phyloP scores from a whole-genome alignment of 2,113 vertebrate species.

The Amphilophus citrinellus region DNA sequence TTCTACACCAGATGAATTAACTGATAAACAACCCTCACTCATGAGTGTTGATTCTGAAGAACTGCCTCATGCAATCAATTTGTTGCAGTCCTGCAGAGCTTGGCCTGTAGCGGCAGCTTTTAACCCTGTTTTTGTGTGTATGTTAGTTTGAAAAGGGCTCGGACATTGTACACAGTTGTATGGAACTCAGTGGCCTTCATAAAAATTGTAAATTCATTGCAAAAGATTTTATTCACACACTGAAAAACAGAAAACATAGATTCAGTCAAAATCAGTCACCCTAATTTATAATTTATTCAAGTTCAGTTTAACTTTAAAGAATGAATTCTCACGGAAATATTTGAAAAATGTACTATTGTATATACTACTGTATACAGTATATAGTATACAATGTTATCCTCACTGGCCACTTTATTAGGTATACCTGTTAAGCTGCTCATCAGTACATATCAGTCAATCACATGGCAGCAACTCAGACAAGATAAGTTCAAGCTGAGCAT shows the following conservation, averaged over 20 bases:
- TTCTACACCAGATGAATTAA: neutral
- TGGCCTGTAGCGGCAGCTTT: neutral
- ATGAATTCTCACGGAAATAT: neutral
- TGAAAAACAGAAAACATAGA: too few relatives aligned
- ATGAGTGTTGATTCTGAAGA: neutral
- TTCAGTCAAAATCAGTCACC: too few relatives aligned
- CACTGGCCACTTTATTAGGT: neutral
- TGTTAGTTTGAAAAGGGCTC: neutral
- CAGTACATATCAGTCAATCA: neutral
- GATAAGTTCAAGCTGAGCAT: too few relatives aligned
- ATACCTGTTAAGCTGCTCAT: neutral
- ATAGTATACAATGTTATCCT: too few relatives aligned
- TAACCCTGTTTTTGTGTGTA: neutral
- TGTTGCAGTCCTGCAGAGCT: neutral
- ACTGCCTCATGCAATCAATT: neutral
- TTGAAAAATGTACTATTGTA: too few relatives aligned
- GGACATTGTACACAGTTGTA: neutral
- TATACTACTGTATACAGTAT: too few relatives aligned
- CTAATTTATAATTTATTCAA: neutral
- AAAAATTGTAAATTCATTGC: neutral
- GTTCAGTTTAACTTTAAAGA: neutral
- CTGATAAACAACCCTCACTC: neutral
- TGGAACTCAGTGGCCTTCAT: neutral
- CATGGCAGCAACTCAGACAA: neutral
- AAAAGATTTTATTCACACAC: too few relatives aligned